Evolutionary conservation across 2,113 vertebrate species (phyloP).

Genomic region (Mesembrinibis cayennensis): DNA sequence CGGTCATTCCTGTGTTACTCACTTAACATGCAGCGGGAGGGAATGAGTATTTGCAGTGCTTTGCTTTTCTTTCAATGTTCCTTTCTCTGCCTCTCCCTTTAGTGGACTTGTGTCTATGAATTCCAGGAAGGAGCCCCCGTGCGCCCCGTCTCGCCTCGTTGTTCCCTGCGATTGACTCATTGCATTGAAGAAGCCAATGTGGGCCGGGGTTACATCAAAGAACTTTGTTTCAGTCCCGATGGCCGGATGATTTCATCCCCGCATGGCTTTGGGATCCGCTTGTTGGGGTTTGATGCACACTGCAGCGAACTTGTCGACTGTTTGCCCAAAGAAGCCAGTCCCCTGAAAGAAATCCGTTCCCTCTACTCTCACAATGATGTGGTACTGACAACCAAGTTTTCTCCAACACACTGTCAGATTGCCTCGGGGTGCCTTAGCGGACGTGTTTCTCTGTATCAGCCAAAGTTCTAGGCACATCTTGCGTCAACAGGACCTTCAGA

Average conservation of each 20-base stretch:
- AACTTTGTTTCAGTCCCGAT: conserved; percentile 97
- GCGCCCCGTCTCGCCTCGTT: conserved; percentile 87
- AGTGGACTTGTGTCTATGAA: conserved; percentile 99
- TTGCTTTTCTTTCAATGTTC: conserved; percentile 3
- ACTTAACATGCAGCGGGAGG: fast-evolving
- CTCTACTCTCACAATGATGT: conserved; percentile 97
- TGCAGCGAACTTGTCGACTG: conserved; percentile 97
- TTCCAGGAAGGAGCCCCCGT: conserved; percentile 89
- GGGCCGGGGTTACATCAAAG: conserved; percentile 96
- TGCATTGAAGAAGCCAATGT: conserved; percentile 98
- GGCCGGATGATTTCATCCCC: conserved; percentile 97
- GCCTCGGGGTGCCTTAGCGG: conserved; percentile 99
- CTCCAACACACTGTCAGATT: conserved; percentile 98
- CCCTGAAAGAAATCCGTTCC: conserved; percentile 90
- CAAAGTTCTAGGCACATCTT: conserved; percentile 87
- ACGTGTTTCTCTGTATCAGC: conserved; percentile 96
- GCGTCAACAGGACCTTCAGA: conserved; percentile 31
- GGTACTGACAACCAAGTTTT: conserved; percentile 99
- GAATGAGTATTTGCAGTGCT: not conserved
- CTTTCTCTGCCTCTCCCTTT: conserved; percentile 38
- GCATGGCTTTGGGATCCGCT: conserved; percentile 93
- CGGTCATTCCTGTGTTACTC: not conserved
- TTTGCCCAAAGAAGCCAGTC: conserved; percentile 88
- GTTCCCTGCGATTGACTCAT: conserved; percentile 92
- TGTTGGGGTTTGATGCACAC: conserved; percentile 90